Base-by-base conservation (phyloP, 2,797 vertebrate species). In the Neosilurus hyrtlii region DNA sequence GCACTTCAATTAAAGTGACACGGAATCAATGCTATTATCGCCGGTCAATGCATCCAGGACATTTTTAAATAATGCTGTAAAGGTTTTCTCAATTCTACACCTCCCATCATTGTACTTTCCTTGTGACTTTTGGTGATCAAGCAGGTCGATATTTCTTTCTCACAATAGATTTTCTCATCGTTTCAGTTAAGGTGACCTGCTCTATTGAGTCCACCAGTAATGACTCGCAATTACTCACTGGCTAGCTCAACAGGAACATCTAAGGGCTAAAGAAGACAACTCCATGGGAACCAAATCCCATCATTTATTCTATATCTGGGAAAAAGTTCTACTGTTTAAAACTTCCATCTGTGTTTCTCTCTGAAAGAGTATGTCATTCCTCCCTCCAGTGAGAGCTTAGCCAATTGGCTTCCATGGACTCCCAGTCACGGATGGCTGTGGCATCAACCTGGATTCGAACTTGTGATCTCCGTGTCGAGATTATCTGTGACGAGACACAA, bases 171-270 rank as follows among this genome's bases (percentile, higher is more conserved):
- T 82, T 78, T 66, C 66, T 81, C 74, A 68, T 18, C 71, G 9
- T 43, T 84, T 77, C 70, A 82, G 66, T 75, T 75, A 84, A 75
- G 83, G 62, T 85, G 84, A 85, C 80, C 84, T 85, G 51, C 73
- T 82, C 66, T 82, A 65, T 85, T 63, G 26, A 82, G 35, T 49
- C 73, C 43, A 52, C 12, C 26, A 11, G 37, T 79, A 72, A 82
- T 78, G 77, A 76, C 59, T 37, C 72, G 61, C 54, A 72, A 66
- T 82, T 81, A 73, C 57, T 85, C 84, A 85, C 18, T 9, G 51
- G 22, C 73, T 72, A 61, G 26, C 54, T 84, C 80, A 85, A 72
- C 79, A 71, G 18, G 62, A 75, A 56, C 75, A 54, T 37, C 8
- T 43, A 43, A 43, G 20, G 16, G 61, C 35, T 79, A 20, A 63